Base-by-base conservation (phyloP, 2,797 vertebrate genomes). In the Ctenosaura bakeri region DNA sequence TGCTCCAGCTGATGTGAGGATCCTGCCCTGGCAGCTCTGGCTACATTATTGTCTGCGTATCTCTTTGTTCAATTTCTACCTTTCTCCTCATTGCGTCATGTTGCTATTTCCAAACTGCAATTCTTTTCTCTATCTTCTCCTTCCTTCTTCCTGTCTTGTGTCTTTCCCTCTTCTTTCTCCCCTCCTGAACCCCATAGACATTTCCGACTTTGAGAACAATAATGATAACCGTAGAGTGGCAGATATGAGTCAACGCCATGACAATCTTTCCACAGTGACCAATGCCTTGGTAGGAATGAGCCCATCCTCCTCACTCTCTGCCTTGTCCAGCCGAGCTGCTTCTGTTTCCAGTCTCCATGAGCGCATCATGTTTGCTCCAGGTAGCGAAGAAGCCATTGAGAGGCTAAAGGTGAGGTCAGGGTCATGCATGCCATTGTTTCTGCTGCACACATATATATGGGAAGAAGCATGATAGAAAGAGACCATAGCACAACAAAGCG, bases 231-330 rank as follows among this genome's bases (percentile, higher is more conserved):
- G 94, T 96, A 84, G 91, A 88, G 71, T 95, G 96, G 77, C 88
- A 90, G 97, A 97, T 97, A 96, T 98, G 98, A 98, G 97, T 98
- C 97, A 98, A 97, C 98, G 96, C 95, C 96, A 96, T 97, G 98
- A 97, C 98, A 98, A 98, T 99, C 97, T 99, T 98, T 99, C 98
- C 98, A 98, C 98, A 99, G 99, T 99, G 98, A 99, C 98, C 98
- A 99, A 99, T 86, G 98, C 98, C 95, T 98, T 99, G 94, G 98
- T 98, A 18, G 98, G 98, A 95, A 98, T 99, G 98, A 99, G 99
- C 93, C 99, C 99, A 87, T 99, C 98, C 71, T 98, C 98, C 83
- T 98, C 99, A 88, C 98, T 99, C 92, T 98, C 99, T 0, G 99
- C 98, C 94, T 94, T 99, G 96, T 98, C 99, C 97, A 99, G 99